phyloP scores from a whole-genome alignment of 2,797 vertebrate genomes.

The Emydoidea blandingii region DNA sequence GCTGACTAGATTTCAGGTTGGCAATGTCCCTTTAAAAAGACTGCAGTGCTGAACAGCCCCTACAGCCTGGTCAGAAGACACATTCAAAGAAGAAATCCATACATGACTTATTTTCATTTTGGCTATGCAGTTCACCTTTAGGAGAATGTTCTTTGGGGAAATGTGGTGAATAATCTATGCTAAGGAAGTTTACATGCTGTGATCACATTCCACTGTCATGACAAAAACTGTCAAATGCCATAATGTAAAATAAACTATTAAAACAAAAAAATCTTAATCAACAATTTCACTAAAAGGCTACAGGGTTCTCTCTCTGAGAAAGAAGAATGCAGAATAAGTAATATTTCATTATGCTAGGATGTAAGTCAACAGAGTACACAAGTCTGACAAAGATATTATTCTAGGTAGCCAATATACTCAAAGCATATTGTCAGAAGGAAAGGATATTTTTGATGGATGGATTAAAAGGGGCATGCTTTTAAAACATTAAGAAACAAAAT shows the following conservation, averaged over 20 bases:
- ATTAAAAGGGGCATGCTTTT: background rate
- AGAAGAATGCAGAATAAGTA: background rate
- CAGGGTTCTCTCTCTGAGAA: background rate
- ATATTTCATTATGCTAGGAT: background rate
- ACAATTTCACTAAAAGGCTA: background rate
- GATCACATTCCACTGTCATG: background rate
- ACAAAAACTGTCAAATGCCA: background rate
- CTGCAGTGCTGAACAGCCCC: background rate
- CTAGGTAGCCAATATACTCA: background rate
- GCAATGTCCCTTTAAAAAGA: background rate
- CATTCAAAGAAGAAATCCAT: slow-evolving; percentile 53
- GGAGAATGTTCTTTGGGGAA: slow-evolving; percentile 29
- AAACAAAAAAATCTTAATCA: background rate
- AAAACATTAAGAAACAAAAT: background rate
- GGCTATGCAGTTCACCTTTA: slow-evolving; percentile 6
- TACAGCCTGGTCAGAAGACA: background rate
- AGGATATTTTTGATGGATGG: background rate
- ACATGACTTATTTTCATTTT: slow-evolving; percentile 30
- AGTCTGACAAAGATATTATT: background rate
- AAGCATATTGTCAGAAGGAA: background rate
- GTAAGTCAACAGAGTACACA: rapidly evolving
- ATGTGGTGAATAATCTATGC: slow-evolving; percentile 2
- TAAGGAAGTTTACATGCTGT: slow-evolving; percentile 18
- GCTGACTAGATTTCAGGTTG: slow-evolving; percentile 23
- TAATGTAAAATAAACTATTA: background rate